Evolutionary conservation across 1,140 invertebrate genomes (phyloP), one percentile per base, ranked within the genome.

Genomic region (Sarcophaga bullata): DNA sequence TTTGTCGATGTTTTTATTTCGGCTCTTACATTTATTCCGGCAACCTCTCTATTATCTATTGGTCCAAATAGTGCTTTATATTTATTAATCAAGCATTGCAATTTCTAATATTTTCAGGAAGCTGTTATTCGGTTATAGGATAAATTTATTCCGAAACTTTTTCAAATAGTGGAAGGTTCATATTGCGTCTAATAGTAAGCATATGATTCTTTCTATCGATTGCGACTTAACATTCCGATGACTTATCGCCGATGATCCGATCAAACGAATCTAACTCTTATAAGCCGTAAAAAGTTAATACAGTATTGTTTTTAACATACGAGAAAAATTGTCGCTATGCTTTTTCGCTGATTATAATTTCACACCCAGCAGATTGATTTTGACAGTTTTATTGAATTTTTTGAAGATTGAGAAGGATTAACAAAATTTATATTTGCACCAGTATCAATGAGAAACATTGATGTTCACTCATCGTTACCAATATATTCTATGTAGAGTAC

Each of bases 161-260:
- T 54, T 82, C 75, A n/a, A n/a, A n/a, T n/a, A n/a, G n/a, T 52
- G 50, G 50, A 52, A 52, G 52, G 13, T 58, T 58, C n/a, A 58
- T 58, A 58, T 58, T 58, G 13, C 52, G 11, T 58, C n/a, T 58
- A 15, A 58, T 58, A 15, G 52, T 58, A 15, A 58, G n/a, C 13
- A 58, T 58, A 58, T 58, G 52, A 58, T 58, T 58, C n/a, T 58
- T 58, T 15, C 52, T 11, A 15, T 58, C 52, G n/a, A 58, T 58
- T 15, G n/a, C n/a, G 13, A 15, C 52, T 15, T 58, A 11, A 15
- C 6, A 58, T 58, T 58, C 52, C n/a, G n/a, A 15, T 11, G 52
- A 15, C 13, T 58, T 15, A 58, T 58, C 52, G 52, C 52, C 52
- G n/a, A 58, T 58, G 52, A 58, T 58, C 52, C 52, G 11, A 58